Percentiles rank a stretch among this genome's conserved stretches.
Evolutionary conservation across 2,888 invertebrate species (phyloP).

Genomic region (Thymelicus lineola): DNA sequence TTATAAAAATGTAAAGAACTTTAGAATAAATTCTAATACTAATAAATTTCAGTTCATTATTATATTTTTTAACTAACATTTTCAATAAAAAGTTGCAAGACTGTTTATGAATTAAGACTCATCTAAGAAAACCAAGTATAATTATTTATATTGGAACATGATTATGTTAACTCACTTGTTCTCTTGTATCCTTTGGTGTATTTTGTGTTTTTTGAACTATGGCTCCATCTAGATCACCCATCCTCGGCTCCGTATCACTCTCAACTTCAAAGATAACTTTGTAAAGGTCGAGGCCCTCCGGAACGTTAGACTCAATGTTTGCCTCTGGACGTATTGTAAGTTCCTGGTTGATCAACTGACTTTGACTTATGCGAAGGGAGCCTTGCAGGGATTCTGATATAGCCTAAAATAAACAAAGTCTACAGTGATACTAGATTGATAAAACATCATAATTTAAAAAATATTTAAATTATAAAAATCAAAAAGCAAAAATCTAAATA

Average conservation of each 20-base stretch:
- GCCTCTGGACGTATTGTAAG: slow-evolving; percentile 76
- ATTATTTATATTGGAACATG: too few relatives aligned
- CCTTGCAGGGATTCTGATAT: slow-evolving; percentile 74
- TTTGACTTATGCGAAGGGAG: slow-evolving; percentile 69
- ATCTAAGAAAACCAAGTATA: too few relatives aligned
- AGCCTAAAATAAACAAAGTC: slow-evolving; percentile 59
- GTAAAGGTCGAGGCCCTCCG: slow-evolving; percentile 74
- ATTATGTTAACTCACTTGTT: slow-evolving; percentile 56
- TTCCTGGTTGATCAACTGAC: slow-evolving; percentile 75
- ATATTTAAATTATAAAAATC: neutral
- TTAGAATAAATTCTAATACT: too few relatives aligned
- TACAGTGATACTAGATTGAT: neutral
- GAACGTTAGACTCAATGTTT: slow-evolving; percentile 77
- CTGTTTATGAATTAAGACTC: neutral
- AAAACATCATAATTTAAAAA: neutral
- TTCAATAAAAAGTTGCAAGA: too few relatives aligned
- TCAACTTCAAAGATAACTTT: slow-evolving; percentile 77
- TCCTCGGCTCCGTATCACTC: slow-evolving; percentile 69
- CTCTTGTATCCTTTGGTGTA: slow-evolving; percentile 46
- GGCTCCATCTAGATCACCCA: slow-evolving; percentile 67
- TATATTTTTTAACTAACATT: too few relatives aligned
- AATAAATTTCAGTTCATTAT: too few relatives aligned
- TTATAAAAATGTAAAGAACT: too few relatives aligned
- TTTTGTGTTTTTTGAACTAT: slow-evolving; percentile 53
- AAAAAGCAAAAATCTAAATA: slow-evolving; percentile 1